These are phyloP conservation scores for Pedetes capensis DNA, from an alignment of 2,113 vertebrate genomes.

Conservation along the genomic window DNA sequence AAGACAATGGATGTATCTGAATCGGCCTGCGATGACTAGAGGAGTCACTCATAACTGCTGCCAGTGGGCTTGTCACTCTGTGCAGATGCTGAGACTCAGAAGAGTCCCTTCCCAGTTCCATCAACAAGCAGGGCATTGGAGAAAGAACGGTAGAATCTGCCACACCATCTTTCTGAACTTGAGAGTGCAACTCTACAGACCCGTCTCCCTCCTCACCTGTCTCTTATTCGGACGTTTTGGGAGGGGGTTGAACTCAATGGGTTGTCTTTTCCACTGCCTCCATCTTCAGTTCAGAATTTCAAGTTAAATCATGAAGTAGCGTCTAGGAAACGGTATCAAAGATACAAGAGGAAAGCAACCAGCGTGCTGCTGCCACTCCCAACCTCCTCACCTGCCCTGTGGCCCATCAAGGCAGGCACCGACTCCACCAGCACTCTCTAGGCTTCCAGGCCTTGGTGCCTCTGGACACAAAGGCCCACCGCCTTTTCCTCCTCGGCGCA, in stretches of 20 bases:
- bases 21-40: conserved; percentile 96
- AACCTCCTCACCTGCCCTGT: too few species aligned
- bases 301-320: conserved; percentile 85
- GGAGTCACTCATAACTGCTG: conserved; percentile 92
- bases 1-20: conserved; percentile 97
- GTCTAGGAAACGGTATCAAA: conserved; percentile 59
- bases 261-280: conserved; percentile 95
- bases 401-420: too few species aligned
- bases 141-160: conserved; percentile 89
- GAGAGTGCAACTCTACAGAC: conserved; percentile 86
- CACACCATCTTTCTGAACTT: conserved; percentile 84
- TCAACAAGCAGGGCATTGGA: conserved; percentile 96
- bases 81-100: conserved; percentile 92
- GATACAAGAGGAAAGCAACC: conserved; percentile 76
- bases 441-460: too few species aligned
- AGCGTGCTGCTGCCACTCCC: too few species aligned
- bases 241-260: conserved; percentile 88
- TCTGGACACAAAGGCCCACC: too few species aligned
- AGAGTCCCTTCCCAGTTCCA: conserved; percentile 95
- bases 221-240: conserved; percentile 86
- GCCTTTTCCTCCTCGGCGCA: too few species aligned
- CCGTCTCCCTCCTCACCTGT: conserved; percentile 83
- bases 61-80: conserved; percentile 88
- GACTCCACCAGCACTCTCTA: too few species aligned
- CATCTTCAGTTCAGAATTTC: conserved; percentile 95